Base-by-base conservation (phyloP, 1,140 invertebrate species). In the Bombyx mandarina region DNA sequence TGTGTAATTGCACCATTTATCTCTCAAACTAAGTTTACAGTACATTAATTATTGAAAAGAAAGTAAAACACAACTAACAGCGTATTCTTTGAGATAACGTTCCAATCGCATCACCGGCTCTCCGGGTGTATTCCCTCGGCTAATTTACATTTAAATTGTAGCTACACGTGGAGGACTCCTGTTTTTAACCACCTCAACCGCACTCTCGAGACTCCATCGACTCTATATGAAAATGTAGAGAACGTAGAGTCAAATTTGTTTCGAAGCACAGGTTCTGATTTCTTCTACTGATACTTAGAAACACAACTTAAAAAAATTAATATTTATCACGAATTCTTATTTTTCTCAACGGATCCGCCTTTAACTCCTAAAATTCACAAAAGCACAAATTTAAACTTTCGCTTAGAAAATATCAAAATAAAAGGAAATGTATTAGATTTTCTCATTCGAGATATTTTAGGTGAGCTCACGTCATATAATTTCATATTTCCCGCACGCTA, bases 61-160 rank as follows among this genome's bases (percentile, higher is more conserved):
- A 35, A 35, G 26, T 35, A 5, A 35, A 35, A 35, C 26, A 35
- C 26, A 35, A 1, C 26, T 5, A 5, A 35, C 26, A 35, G 26
- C 4, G 26, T 35, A 35, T 35, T 35, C 26, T 35, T 35, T 35
- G 4, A 35, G 26, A 35, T 2, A 35, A 35, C 26, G 4, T 35
- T 35, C 26, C 26, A 5, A 35, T 35, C 26, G 26, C 26, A 35
- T 35, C 26, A 35, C 26, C 4, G 26, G 26, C 26, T 35, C 26
- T 35, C 26, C 4, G 26, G 26, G 26, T 35, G 26, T 35, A 1
- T 35, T 26, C 69, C 67, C 66, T 57, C 60, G 61, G 56, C 74
- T 74, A 71, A 86, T 86, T 86, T 86, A 69, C 82, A 86, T 86
- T 80, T 86, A 83, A 83, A 86, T 86, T 83, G 82, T 81, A 77